A percentile compares a stretch with the other conserved stretches of the same genome.
These are phyloP conservation scores for Geothlypis trichas DNA, from an alignment of 2,113 vertebrate genomes.

Conservation along the genomic window DNA sequence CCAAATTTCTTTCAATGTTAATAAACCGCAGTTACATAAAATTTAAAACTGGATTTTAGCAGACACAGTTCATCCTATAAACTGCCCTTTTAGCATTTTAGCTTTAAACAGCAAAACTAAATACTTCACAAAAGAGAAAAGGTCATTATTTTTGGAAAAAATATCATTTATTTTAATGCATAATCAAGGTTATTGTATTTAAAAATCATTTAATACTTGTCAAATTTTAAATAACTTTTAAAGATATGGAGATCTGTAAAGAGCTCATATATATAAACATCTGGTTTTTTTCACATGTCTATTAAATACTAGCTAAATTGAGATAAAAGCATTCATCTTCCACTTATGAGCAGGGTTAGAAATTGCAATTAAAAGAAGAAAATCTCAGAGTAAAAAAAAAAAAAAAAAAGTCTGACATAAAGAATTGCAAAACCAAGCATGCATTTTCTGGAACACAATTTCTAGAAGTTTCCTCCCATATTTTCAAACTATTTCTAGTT, in stretches of 20 bases:
- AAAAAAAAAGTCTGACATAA: neutral
- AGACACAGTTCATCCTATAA: neutral
- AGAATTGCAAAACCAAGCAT: neutral
- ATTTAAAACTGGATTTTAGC: neutral
- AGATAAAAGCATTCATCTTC: neutral
- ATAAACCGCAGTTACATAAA: neutral
- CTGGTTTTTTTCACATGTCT: neutral
- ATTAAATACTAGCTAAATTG: neutral
- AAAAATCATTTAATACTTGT: neutral
- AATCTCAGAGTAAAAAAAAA: neutral
- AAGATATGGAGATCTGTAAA: neutral
- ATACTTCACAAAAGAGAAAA: neutral
- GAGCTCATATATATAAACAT: neutral
- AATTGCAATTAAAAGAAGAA: neutral
- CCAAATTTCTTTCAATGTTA: neutral
- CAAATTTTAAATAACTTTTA: neutral
- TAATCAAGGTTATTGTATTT: neutral
- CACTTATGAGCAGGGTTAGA: neutral
- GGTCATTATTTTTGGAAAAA: neutral
- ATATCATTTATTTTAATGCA: neutral
- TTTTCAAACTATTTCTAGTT: neutral
- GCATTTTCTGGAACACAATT: neutral
- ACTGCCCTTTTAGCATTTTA: neutral
- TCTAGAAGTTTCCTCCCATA: neutral
- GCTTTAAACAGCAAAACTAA: neutral